phyloP scores from a whole-genome alignment of 2,797 vertebrate genomes.

The Sebastes oblongus region DNA sequence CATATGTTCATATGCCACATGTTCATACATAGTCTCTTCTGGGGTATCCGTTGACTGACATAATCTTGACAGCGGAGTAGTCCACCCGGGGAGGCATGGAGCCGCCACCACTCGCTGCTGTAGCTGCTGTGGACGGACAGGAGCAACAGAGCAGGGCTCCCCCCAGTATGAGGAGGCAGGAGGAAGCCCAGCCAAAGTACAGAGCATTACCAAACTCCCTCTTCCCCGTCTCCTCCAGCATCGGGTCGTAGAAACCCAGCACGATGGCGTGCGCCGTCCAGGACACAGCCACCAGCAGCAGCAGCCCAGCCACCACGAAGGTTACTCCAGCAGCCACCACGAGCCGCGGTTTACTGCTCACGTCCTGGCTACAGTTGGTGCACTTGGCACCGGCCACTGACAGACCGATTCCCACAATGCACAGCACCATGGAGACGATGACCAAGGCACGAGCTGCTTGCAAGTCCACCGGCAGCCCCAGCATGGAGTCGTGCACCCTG shows the following conservation, averaged over 20 bases:
- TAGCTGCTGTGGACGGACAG: slow-evolving; percentile 58
- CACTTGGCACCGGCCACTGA: slow-evolving; percentile 84
- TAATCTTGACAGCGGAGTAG: slow-evolving; percentile 75
- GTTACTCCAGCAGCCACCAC: slow-evolving; percentile 72
- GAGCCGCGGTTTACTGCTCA: slow-evolving; percentile 77
- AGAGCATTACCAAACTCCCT: slow-evolving; percentile 86
- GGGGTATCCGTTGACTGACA: slow-evolving; percentile 71
- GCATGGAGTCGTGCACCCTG: slow-evolving; percentile 84
- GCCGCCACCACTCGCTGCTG: not conserved
- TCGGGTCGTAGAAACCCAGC: slow-evolving; percentile 81
- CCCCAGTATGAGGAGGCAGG: slow-evolving; percentile 82
- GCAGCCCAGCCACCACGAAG: slow-evolving; percentile 76
- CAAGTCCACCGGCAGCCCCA: slow-evolving; percentile 80
- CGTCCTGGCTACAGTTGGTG: slow-evolving; percentile 82
- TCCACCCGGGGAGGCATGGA: slow-evolving; percentile 47
- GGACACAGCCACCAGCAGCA: slow-evolving; percentile 82
- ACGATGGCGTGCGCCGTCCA: slow-evolving; percentile 85
- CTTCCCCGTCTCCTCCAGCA: slow-evolving; percentile 84
- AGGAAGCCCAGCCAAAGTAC: slow-evolving; percentile 87
- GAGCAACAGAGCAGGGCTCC: slow-evolving; percentile 84
- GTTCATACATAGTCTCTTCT: slow-evolving; percentile 83
- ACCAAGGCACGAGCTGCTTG: slow-evolving; percentile 82
- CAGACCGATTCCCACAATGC: slow-evolving; percentile 76
- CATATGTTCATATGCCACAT: not conserved
- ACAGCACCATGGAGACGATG: slow-evolving; percentile 77